Percentiles rank a stretch among this genome's conserved stretches.
phyloP scores from a whole-genome alignment of 2,888 invertebrate species.

The Morinoia aosen region DNA sequence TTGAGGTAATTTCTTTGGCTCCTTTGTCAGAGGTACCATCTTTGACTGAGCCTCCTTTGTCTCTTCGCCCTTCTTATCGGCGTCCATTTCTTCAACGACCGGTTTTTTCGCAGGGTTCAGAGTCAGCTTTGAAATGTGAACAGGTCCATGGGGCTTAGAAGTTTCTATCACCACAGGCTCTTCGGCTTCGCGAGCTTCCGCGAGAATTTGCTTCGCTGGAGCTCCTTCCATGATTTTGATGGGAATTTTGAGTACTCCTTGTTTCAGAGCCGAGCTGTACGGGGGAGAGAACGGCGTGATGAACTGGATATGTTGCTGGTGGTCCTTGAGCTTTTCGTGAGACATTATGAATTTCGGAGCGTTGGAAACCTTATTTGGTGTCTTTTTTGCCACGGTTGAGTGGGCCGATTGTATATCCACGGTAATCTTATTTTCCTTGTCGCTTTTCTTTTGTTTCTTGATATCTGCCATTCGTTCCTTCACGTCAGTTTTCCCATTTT shows the following conservation, averaged over 20 bases:
- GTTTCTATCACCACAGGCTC: background rate
- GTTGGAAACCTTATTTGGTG: background rate
- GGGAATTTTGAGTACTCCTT: background rate
- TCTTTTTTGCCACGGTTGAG: background rate
- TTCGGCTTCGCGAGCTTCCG: background rate
- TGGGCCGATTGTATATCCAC: background rate
- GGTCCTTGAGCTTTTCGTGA: background rate
- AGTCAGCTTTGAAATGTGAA: background rate
- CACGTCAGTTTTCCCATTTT: background rate
- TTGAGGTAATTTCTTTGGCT: conserved; percentile 6
- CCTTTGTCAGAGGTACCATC: background rate
- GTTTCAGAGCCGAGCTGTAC: background rate
- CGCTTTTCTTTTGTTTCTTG: background rate
- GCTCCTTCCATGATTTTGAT: background rate
- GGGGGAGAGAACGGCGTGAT: background rate
- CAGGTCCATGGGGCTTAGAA: background rate
- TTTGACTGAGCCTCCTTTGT: background rate
- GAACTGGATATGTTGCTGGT: conserved; percentile 4
- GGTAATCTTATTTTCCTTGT: background rate
- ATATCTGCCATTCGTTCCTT: background rate
- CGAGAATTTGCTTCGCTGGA: conserved; percentile 23
- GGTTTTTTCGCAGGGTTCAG: background rate
- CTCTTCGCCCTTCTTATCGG: background rate
- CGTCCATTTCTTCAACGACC: background rate
- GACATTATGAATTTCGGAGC: background rate